Evolutionary conservation across 2,888 invertebrate genomes (phyloP).

Genomic region (Eledona agricola): DNA sequence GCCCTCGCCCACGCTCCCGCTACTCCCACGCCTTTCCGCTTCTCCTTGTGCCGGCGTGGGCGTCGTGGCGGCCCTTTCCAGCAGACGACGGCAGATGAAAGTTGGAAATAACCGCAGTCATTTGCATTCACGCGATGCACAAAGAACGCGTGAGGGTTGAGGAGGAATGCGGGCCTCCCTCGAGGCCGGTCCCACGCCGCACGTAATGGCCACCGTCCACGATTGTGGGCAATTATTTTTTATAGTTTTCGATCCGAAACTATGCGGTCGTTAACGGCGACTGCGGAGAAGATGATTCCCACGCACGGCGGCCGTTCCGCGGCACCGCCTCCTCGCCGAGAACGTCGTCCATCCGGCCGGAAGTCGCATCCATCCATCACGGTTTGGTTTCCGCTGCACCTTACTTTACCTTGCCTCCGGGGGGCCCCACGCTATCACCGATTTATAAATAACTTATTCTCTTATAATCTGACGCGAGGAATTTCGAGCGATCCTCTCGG

Average conservation of each 20-base stretch:
- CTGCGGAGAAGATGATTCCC: conserved; percentile 25
- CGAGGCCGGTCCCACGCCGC: too few relatives aligned
- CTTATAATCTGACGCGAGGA: conserved; percentile 2
- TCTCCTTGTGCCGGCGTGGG: conserved; percentile 22
- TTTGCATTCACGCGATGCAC: too few relatives aligned
- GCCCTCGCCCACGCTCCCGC: conserved; percentile 29
- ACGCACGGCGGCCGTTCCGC: conserved; percentile 31
- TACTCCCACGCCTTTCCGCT: conserved; percentile 29
- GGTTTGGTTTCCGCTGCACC: conserved; percentile 50
- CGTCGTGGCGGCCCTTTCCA: too few relatives aligned
- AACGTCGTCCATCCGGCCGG: conserved; percentile 44
- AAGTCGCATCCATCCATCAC: conserved; percentile 51
- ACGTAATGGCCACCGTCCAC: conserved; percentile 3
- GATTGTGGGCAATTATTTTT: conserved; percentile 26
- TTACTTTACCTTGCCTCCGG: conserved; percentile 48
- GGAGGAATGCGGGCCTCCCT: conserved; percentile 7
- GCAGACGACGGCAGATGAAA: too few relatives aligned
- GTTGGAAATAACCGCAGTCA: too few relatives aligned
- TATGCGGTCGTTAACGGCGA: conserved; percentile 22
- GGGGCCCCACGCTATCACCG: conserved; percentile 39
- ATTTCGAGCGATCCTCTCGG: too few relatives aligned
- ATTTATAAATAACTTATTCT: conserved; percentile 17
- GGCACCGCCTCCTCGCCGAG: conserved; percentile 30
- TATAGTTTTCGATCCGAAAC: conserved; percentile 9
- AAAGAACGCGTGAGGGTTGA: too few relatives aligned